Evolutionary conservation across 2,113 vertebrate species (phyloP).

Genomic region (Jacana jacana): DNA sequence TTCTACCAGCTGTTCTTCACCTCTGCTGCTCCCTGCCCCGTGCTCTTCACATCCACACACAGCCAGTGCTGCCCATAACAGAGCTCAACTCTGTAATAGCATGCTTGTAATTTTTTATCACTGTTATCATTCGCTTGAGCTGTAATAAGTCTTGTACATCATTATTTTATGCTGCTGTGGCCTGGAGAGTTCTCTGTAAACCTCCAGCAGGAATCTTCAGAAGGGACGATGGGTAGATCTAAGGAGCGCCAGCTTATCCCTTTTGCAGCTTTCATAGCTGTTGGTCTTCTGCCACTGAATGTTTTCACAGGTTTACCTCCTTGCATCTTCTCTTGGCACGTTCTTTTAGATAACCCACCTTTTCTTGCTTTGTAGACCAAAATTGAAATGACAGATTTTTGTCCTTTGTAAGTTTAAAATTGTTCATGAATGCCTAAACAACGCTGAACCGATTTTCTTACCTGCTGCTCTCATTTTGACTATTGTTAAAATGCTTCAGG

Average conservation of each 20-base stretch:
- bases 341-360: background rate
- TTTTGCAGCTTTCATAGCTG: background rate
- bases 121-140: background rate
- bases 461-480: slow-evolving; percentile 16
- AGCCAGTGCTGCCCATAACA: background rate
- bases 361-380: background rate
- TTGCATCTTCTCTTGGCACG: background rate
- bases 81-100: background rate
- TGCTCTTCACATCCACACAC: background rate
- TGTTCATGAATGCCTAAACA: background rate
- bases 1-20: background rate
- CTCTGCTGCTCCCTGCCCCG: background rate
- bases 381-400: background rate
- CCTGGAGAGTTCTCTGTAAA: background rate
- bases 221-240: background rate
- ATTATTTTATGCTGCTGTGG: background rate
- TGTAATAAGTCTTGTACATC: background rate
- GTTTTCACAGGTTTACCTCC: background rate
- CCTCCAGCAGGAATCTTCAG: background rate
- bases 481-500: background rate
- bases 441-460: background rate
- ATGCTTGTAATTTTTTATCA: background rate
- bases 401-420: background rate
- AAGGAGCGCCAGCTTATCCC: background rate
- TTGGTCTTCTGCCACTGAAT: background rate